Evolutionary conservation across 2,888 invertebrate species (phyloP).

Genomic region (Drosophila austrosaltans): DNA sequence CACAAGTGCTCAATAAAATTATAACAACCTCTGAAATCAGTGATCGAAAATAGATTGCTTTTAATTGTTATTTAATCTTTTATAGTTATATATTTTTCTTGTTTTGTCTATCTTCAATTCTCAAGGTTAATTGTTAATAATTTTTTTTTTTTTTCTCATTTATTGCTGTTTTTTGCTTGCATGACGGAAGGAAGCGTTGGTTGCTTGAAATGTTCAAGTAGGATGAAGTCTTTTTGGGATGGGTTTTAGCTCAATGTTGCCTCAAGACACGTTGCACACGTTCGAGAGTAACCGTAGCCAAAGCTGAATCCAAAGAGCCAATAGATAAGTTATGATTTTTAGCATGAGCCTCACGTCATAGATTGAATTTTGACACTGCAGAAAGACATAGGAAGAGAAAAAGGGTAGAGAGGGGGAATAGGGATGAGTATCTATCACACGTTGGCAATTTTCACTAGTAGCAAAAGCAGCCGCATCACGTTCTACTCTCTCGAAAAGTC

Average conservation of each 20-base stretch:
- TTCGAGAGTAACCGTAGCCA: constrained; percentile 10
- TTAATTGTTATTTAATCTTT: constrained; percentile 76
- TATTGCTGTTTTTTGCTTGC: constrained; percentile 29
- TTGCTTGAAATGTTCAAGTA: constrained; percentile 7
- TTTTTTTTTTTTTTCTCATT: constrained; percentile 48
- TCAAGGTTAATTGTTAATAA: constrained; percentile 76
- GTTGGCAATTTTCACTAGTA: constrained; percentile 66
- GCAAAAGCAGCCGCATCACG: constrained; percentile 45
- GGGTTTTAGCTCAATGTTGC: constrained; percentile 1
- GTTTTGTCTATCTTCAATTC: constrained; percentile 25
- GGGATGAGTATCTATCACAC: constrained; percentile 26
- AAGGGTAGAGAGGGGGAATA: not conserved
- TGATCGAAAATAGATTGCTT: constrained; percentile 72
- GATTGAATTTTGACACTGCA: constrained; percentile 70
- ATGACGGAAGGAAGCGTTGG: constrained; percentile 41
- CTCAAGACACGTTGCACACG: constrained; percentile 17
- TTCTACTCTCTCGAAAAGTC: constrained; percentile 58
- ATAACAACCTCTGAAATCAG: constrained; percentile 63
- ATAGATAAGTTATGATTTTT: constrained; percentile 65
- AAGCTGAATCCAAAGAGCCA: constrained; percentile 37
- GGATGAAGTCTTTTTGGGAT: not conserved
- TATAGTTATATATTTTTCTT: constrained; percentile 34
- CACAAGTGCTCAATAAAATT: constrained; percentile 68
- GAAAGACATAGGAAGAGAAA: not conserved
- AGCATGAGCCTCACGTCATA: constrained; percentile 73